Conservation (phyloP, 2,797 vertebrate genomes). For the Liasis olivaceus region DNA sequence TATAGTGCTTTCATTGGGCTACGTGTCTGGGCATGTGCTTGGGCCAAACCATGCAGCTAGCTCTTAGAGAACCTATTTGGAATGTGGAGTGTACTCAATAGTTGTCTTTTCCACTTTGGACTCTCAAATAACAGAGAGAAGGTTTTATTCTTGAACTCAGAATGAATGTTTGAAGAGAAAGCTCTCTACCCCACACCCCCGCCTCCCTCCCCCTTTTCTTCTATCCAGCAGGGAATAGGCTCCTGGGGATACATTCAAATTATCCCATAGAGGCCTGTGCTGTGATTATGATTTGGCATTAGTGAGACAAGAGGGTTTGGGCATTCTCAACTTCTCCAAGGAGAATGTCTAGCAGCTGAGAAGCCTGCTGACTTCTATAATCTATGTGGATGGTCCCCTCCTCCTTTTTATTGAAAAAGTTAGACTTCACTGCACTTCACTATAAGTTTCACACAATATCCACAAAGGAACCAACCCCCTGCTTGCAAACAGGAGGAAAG, state of each 20-base stretch:
- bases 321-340: slow-evolving; percentile 57
- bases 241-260: slow-evolving; percentile 3
- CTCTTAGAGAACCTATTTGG: not conserved
- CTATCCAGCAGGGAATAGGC: rapidly evolving
- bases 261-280: not conserved
- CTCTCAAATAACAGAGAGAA: not conserved
- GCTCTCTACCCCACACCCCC: not conserved
- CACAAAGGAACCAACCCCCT: slow-evolving; percentile 54
- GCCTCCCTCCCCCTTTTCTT: not conserved
- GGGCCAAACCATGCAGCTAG: not conserved
- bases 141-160: not conserved
- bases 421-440: slow-evolving; percentile 36
- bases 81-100: not conserved
- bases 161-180: not conserved
- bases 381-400: slow-evolving; percentile 49
- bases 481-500: slow-evolving; percentile 53
- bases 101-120: not conserved
- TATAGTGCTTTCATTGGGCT: not conserved
- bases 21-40: not conserved
- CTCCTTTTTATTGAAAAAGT: slow-evolving; percentile 57
- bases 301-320: slow-evolving; percentile 30
- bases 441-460: slow-evolving; percentile 59
- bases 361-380: slow-evolving; percentile 67
- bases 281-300: slow-evolving; percentile 56
- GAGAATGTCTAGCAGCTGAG: slow-evolving; percentile 66